These are phyloP conservation scores for Hirundichthys speculiger DNA, from an alignment of 2,113 vertebrate genomes.

Conservation along the genomic window DNA sequence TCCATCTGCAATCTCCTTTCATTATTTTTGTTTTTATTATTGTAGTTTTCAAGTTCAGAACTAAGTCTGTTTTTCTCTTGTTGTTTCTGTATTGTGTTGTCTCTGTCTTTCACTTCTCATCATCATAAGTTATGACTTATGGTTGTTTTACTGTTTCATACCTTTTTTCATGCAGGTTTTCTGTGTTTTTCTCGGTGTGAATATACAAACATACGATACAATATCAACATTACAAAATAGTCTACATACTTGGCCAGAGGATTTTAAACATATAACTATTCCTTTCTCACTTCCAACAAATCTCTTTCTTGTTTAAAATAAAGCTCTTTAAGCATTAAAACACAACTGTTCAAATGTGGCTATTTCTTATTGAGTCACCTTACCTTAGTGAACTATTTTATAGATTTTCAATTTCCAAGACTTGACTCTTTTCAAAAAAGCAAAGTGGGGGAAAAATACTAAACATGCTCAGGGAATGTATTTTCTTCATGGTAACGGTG, in stretches of 20 bases:
- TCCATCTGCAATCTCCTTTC: slow-evolving; percentile 16
- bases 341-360: slow-evolving; percentile 17
- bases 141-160: no score
- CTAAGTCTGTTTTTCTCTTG: not conserved
- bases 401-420: slow-evolving; percentile 55
- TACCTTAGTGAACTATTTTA: slow-evolving; percentile 49
- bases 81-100: no score
- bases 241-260: no score
- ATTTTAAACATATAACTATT: not conserved
- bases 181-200: no score
- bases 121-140: no score
- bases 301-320: slow-evolving; percentile 19
- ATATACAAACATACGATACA: no score
- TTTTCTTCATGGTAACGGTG: slow-evolving; percentile 6
- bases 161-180: no score
- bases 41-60: not conserved
- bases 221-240: no score
- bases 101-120: no score
- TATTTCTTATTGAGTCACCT: slow-evolving; percentile 27
- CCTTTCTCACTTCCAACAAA: slow-evolving; percentile 16
- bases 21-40: no score
- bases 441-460: slow-evolving; percentile 22
- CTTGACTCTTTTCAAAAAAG: slow-evolving; percentile 41
- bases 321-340: slow-evolving; percentile 37
- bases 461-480: slow-evolving; percentile 16